Evolutionary conservation across 2,888 invertebrate genomes (phyloP), one percentile per base, ranked within the genome.

Genomic region (Drosophila aldrichi): DNA sequence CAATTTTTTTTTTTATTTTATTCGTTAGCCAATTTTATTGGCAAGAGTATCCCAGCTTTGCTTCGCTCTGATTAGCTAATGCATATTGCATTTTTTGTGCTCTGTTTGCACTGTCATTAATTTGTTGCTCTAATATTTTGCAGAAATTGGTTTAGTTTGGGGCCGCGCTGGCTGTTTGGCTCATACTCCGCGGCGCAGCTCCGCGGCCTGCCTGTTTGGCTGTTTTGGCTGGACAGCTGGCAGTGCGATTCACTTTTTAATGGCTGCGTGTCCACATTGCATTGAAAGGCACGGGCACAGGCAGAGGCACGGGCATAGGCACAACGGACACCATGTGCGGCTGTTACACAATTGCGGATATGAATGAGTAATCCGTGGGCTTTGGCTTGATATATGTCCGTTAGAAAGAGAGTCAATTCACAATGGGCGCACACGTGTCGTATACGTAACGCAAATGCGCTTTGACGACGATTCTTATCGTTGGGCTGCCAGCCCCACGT

Each of bases 321-420:
- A 43, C 43, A 52, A 46, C 52, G 58, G 59, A 41, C 59, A 25
- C 58, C 34, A 9, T 34, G 44, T 44, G 56, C 56, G 38, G 51
- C 64, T 79, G 80, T 87, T 87, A 77, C 89, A 88, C 87, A 88
- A 87, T 84, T 87, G 84, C 89, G 86, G 86, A 88, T 87, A 82
- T 87, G 86, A 88, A 87, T 87, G 86, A 87, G 87, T 87, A 88
- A 87, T 87, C 87, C 86, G 89, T 87, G 89, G 86, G 89, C 84
- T 79, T 87, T 82, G 82, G 89, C 81, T 77, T 88, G 88, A 88
- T 86, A 84, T 86, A 88, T 80, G 81, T 81, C 83, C 83, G 87
- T 79, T 81, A 71, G 25, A 61, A 38, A 65, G 41, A 67, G 49
- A 65, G 48, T 36, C 36, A 40, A n/a, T 44, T 48, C 55, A 84